Base-by-base conservation (phyloP, 2,888 invertebrate genomes). In the Scaptodrosophila latifasciaeformis region DNA sequence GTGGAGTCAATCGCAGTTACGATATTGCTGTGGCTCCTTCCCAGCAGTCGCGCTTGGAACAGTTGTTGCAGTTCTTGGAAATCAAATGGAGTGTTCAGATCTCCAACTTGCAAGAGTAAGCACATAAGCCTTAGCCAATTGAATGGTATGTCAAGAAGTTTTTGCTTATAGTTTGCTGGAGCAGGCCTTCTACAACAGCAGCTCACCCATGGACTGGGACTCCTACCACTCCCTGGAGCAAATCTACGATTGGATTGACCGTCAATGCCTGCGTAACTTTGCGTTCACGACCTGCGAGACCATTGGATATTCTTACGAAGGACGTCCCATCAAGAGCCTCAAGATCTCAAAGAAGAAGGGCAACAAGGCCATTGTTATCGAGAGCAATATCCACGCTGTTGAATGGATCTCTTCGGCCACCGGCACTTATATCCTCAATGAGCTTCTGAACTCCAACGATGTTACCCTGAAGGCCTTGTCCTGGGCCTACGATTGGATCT, bases 341-440 rank as follows among this genome's bases (percentile, higher is more conserved):
- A 59, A 39, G 37, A 40, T 70, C n/a, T 67, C 67, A 1, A 21
- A 35, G 1, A 54, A 45, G 17, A 39, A 29, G 3, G 62, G 59
- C 13, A 70, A 65, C 21, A 67, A 67, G 29, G 67, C 65, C 2
- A 57, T 70, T 13, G 58, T 70, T 12, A 48, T 70, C 10, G 70
- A 70, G 17, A 56, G 64, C 15, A 63, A 60, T 18, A 70, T 70
- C 5, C 67, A 70, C 46, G 67, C 66, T 9, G 53, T 66, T 12
- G 67, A 70, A 48, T 70, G 70, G 70, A 67, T 67, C 31, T 58
- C 67, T 1, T 70, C 70, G 1, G 65, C 67, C 3, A 35, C 66
- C 1, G 18, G 31, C 10, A 66, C 66, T 1, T 65, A 52, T 18
- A 60, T 63, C 30, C 10, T 67, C 1, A 43, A 67, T 5, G 51